Base-by-base conservation (phyloP, 2,797 vertebrate genomes). In the Philypnodon macrostomus region DNA sequence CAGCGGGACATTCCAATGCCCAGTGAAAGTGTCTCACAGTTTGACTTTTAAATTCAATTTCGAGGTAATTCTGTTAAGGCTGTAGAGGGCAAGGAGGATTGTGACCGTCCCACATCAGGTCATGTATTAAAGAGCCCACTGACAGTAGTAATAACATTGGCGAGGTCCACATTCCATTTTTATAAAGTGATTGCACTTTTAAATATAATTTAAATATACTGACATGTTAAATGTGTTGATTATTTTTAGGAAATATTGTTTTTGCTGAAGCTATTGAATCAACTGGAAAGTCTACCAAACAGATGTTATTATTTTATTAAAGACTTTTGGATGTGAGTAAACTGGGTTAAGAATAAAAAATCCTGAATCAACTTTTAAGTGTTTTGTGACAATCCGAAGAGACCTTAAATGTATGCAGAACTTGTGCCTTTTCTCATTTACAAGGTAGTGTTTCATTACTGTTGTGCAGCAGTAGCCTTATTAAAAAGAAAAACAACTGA, bases 21-120 rank as follows among this genome's bases (percentile, higher is more conserved):
- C 63, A 62, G 57, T 39, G 40, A 65, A 77, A 86, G 63, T 65
- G 61, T 73, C 74, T 79, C 78, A 66, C 75, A 73, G 75, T 77
- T 56, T 11, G 16, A 67, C 50, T 70, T 79, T 38, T 73, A 89
- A 90, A 89, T 85, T 0, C 80, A 89, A 89, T 86, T 74, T 0
- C 5, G 61, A 36, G 13, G 33, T 73, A 87, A 88, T 86, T 83
- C 46, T 55, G 74, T 88, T 86, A 84, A 60, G 49, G 52, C 39
- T 52, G 1, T 32, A 52, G 63, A 33, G 63, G 61, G 24, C 34
- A 34, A 49, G 66, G 54, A 47, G 21, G 18, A 13, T 47, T 51
- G 57, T 42, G 58, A 63, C 70, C 35, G 24, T 40, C 30, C 21
- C 39, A 40, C 27, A 29, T 48, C 52, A 50, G 46, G 42, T 57